phyloP scores from a whole-genome alignment of 2,888 invertebrate genomes.

The Volucella inanis region DNA sequence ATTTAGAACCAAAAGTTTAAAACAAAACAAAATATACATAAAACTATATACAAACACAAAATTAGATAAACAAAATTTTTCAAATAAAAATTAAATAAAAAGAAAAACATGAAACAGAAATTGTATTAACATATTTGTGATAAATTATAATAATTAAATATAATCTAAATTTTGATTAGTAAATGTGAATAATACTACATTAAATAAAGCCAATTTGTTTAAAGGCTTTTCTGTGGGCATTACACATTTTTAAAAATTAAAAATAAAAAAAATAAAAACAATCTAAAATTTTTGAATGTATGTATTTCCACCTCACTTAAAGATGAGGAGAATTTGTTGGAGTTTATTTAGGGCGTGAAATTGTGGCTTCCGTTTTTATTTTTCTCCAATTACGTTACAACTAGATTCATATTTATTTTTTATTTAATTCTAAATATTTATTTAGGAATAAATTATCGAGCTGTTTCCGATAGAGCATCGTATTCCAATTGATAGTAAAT shows the following conservation, averaged over 20 bases:
- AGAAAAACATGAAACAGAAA: constrained; percentile 15
- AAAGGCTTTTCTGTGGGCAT: constrained; percentile 31
- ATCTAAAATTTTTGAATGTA: constrained; percentile 58
- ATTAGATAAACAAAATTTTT: constrained; percentile 63
- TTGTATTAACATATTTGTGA: constrained; percentile 70
- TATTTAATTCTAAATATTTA: background rate
- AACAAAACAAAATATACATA: constrained; percentile 45
- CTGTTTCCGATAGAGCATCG: too few species aligned
- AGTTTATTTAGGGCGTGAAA: constrained; percentile 59
- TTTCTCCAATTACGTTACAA: background rate
- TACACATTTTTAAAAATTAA: constrained; percentile 36
- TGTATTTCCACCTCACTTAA: constrained; percentile 49
- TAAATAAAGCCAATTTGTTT: constrained; percentile 46
- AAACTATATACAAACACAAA: constrained; percentile 64
- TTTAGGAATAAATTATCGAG: too few species aligned
- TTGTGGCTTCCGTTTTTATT: constrained; percentile 47
- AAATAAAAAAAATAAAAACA: constrained; percentile 27
- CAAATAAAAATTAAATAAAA: too few species aligned
- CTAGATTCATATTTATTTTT: background rate
- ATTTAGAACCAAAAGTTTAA: constrained; percentile 55
- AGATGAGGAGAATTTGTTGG: constrained; percentile 47
- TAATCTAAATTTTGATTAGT: constrained; percentile 55
- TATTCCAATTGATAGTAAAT: too few species aligned
- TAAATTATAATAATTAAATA: constrained; percentile 55
- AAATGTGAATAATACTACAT: constrained; percentile 34